phyloP scores from a whole-genome alignment of 2,888 invertebrate genomes.

The Scaptomyza polygonia region DNA sequence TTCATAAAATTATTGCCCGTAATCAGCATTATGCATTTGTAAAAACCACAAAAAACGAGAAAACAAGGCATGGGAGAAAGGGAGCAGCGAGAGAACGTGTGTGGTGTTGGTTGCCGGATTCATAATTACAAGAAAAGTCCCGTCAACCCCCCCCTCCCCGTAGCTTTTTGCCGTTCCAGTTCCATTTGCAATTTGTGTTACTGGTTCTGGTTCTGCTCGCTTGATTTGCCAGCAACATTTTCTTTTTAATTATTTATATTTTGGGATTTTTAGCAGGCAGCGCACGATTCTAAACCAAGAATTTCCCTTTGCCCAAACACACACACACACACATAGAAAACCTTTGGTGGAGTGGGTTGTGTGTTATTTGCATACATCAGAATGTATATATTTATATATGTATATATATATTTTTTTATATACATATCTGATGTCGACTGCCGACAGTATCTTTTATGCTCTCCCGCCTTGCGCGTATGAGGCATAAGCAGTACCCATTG shows the following conservation, averaged over 20 bases:
- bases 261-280: slow-evolving; percentile 79
- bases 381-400: slow-evolving; percentile 18
- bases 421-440: no score
- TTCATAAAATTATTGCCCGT: slow-evolving; percentile 83
- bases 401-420: no score
- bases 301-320: slow-evolving; percentile 34
- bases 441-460: slow-evolving; percentile 75
- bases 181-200: slow-evolving; percentile 4
- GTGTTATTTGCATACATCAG: slow-evolving; percentile 76
- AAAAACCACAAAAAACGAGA: slow-evolving; percentile 77
- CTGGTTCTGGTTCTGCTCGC: slow-evolving; percentile 45
- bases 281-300: slow-evolving; percentile 70
- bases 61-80: neutral
- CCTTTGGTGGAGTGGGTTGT: neutral
- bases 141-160: slow-evolving; percentile 19
- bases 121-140: slow-evolving; percentile 51
- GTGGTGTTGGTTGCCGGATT: slow-evolving; percentile 11
- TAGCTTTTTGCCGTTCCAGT: neutral
- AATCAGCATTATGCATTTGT: slow-evolving; percentile 84
- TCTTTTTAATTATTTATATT: slow-evolving; percentile 80
- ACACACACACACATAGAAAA: neutral
- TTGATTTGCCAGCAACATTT: slow-evolving; percentile 79
- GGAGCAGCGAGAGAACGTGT: no score
- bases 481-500: no score
- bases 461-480: slow-evolving; percentile 10